Evolutionary conservation across 2,113 vertebrate genomes (phyloP), one percentile per base, ranked within the genome.

Genomic region (Nymphicus hollandicus): DNA sequence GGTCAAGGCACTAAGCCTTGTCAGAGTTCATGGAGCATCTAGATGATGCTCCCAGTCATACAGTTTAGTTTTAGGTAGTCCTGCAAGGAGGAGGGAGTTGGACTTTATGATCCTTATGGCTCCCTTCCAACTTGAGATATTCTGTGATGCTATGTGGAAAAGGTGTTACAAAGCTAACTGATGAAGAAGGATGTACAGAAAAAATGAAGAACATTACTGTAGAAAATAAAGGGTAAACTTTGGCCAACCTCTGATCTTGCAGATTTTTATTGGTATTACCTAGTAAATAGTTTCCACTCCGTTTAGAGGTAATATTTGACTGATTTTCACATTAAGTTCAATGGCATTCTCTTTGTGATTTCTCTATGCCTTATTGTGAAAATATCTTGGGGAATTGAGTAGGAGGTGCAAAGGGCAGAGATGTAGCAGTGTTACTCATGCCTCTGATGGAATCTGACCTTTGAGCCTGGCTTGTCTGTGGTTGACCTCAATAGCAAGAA

Each of bases 281-380:
- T 86, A 52, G 49, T 83, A 81, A 91, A 90, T 63, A 93, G 44
- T 64, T 91, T 53, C 66, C 29, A 41, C 60, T 95, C 12, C 47
- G 94, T 90, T 93, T 46, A 47, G 31, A 29, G 25, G 41, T 88
- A 61, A 56, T 78, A 64, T 88, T 81, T 86, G 31, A n/a, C 95
- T 88, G 91, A 84, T 96, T 94, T 64, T 65, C 66, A 79, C 72
- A 92, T 96, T 93, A 92, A 89, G 80, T 97, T 97, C 96, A 96
- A 87, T 93, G 72, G 2, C 12, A 88, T 97, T 96, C 83, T 92
- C 88, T 96, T 96, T 96, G 52, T 93, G 86, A 84, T 82, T 66
- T 56, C 60, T 37, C 24, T 74, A 20, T 27, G 28, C 70, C 82
- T 77, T 78, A 74, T 74, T 81, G 86, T 64, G 35, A 88, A 94